A percentile compares a stretch with the other conserved stretches of the same genome.
These are phyloP conservation scores for Plebejus melissa DNA, from an alignment of 2,888 invertebrate species.

Conservation along the genomic window DNA sequence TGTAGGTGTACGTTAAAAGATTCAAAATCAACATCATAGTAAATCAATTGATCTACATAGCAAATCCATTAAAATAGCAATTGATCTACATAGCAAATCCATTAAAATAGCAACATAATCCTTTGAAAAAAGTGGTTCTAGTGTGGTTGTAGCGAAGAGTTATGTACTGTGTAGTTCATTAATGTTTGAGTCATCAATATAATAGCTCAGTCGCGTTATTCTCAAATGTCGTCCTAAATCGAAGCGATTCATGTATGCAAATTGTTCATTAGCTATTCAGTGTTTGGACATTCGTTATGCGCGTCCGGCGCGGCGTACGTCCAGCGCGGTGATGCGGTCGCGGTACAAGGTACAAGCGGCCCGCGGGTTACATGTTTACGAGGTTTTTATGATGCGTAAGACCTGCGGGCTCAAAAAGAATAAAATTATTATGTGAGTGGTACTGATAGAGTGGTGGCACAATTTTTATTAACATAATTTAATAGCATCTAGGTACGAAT, in stretches of 20 bases:
- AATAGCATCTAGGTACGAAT: too few relatives aligned
- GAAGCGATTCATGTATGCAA: slow-evolving; percentile 72
- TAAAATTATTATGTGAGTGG: too few relatives aligned
- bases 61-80: too few relatives aligned
- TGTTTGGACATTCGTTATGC: slow-evolving; percentile 79
- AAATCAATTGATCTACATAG: too few relatives aligned
- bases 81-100: too few relatives aligned
- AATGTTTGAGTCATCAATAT: neutral
- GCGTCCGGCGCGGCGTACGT: slow-evolving; percentile 51
- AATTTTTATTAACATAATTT: too few relatives aligned
- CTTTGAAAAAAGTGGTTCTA: too few relatives aligned
- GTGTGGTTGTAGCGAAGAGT: neutral
- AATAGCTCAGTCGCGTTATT: neutral
- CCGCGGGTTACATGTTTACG: neutral
- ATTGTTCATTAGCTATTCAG: slow-evolving; percentile 78
- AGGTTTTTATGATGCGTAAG: neutral
- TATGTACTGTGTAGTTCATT: neutral
- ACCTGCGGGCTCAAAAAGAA: too few relatives aligned
- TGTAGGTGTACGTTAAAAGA: neutral
- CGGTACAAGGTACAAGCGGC: slow-evolving; percentile 31
- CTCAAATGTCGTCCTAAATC: slow-evolving; percentile 42
- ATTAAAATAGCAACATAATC: too few relatives aligned
- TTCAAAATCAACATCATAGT: too few relatives aligned
- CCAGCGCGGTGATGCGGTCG: slow-evolving; percentile 44
- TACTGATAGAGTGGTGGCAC: too few relatives aligned